Evolutionary conservation across 2,888 invertebrate genomes (phyloP).

Genomic region (Folsomia manolachei): DNA sequence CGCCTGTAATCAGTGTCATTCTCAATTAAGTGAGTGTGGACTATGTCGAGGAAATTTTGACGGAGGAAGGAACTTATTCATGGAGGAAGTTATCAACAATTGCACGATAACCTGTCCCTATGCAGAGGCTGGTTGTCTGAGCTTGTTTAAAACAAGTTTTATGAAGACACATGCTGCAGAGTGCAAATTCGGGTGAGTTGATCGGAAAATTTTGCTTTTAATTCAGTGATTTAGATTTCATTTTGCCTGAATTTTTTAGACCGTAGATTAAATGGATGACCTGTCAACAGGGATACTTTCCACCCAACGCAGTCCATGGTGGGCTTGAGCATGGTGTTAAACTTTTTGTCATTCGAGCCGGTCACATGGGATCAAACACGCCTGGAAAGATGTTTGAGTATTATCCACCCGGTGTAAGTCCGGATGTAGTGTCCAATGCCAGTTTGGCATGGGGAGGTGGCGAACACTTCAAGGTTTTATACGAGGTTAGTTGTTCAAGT

Average conservation of each 20-base stretch:
- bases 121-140: neutral
- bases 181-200: conserved; percentile 13
- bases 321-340: conserved; percentile 6
- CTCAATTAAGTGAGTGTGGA: conserved; percentile 29
- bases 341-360: neutral
- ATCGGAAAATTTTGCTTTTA: neutral
- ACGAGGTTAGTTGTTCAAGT: conserved; percentile 1
- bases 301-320: neutral
- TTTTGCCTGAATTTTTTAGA: neutral
- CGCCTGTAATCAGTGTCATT: conserved; percentile 31
- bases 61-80: conserved; percentile 26
- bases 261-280: conserved; percentile 14
- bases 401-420: neutral
- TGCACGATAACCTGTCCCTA: conserved; percentile 25
- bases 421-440: neutral
- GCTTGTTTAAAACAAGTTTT: neutral
- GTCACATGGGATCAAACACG: conserved; percentile 6
- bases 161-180: conserved; percentile 13
- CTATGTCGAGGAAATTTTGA: conserved; percentile 31
- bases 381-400: conserved; percentile 16
- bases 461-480: neutral
- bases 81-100: conserved; percentile 31
- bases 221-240: neutral
- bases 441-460: conserved; percentile 11
- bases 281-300: neutral